These are phyloP conservation scores for Heterochromis multidens DNA, from an alignment of 2,113 vertebrate species.

Conservation along the genomic window DNA sequence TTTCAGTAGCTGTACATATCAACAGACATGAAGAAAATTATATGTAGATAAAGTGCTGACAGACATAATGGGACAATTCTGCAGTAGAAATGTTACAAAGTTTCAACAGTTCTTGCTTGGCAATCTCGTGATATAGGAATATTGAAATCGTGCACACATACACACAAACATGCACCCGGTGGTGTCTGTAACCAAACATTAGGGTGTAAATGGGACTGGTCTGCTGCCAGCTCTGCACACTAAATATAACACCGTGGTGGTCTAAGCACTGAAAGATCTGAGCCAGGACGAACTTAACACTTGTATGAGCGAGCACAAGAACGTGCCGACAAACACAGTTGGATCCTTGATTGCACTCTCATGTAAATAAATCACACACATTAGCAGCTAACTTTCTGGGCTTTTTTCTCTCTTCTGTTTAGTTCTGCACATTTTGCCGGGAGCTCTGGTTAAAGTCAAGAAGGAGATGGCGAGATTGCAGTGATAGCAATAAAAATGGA, in stretches of 20 bases:
- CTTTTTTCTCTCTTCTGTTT: constrained; percentile 8
- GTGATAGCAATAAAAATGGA: neutral
- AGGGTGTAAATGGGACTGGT: constrained; percentile 33
- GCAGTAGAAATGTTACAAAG: neutral
- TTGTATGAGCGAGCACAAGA: constrained; percentile 7
- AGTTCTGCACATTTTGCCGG: neutral
- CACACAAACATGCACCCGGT: neutral
- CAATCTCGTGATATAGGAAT: neutral
- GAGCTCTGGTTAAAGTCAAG: constrained; percentile 36
- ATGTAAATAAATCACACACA: constrained; percentile 63
- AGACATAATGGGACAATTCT: neutral
- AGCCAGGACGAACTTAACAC: constrained; percentile 39
- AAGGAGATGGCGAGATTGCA: neutral
- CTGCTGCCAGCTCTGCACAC: neutral
- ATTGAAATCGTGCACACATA: neutral
- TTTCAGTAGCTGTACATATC: neutral
- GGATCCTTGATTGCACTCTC: constrained; percentile 50
- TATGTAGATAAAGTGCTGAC: neutral
- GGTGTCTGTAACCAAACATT: neutral
- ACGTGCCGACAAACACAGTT: constrained; percentile 31
- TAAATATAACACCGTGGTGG: constrained; percentile 41
- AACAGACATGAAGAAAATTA: neutral
- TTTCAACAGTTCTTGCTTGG: neutral
- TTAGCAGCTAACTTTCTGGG: neutral
- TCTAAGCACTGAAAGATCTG: constrained; percentile 56